Conservation (phyloP, 1,140 invertebrate species). For the Thrips palmi region DNA sequence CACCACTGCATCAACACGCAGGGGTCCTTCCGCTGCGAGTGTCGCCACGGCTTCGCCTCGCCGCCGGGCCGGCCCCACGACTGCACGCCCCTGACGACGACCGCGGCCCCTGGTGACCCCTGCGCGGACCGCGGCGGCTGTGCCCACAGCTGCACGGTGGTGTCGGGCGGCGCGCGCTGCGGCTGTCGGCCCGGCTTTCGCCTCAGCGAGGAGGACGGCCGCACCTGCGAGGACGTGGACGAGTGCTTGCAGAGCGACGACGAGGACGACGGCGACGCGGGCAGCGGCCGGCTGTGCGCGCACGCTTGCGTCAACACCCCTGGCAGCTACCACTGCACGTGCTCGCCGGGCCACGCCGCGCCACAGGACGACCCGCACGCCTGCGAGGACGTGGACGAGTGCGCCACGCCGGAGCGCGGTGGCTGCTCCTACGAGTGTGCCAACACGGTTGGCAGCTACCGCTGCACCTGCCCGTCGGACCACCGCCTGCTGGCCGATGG, state of each 20-base stretch:
- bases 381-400: constrained; percentile 39
- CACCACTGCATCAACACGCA: constrained; percentile 26
- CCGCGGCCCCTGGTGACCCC: too few species aligned
- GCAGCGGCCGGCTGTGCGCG: constrained; percentile 11
- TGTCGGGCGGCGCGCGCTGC: too few species aligned
- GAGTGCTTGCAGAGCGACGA: constrained; percentile 29
- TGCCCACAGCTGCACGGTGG: too few species aligned
- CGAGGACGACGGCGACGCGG: constrained; percentile 1
- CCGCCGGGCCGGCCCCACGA: too few species aligned
- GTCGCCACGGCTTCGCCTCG: constrained; percentile 26
- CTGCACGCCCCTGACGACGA: too few species aligned
- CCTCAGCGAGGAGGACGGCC: constrained; percentile 23
- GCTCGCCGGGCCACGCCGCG: constrained; percentile 25
- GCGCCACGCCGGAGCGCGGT: constrained; percentile 32
- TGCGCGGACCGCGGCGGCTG: too few species aligned
- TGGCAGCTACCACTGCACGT: constrained; percentile 30
- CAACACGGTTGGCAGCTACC: constrained; percentile 41
- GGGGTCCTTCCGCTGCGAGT: constrained; percentile 50
- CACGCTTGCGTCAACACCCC: constrained; percentile 29
- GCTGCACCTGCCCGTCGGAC: constrained; percentile 33
- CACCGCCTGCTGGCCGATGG: constrained; percentile 9
- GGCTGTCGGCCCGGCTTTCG: too few species aligned
- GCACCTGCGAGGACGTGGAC: constrained; percentile 31
- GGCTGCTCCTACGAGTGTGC: constrained; percentile 39
- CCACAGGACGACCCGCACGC: constrained; percentile 23